These are phyloP conservation scores for Argyrosomus regius DNA, from an alignment of 2,797 vertebrate species.

Conservation along the genomic window DNA sequence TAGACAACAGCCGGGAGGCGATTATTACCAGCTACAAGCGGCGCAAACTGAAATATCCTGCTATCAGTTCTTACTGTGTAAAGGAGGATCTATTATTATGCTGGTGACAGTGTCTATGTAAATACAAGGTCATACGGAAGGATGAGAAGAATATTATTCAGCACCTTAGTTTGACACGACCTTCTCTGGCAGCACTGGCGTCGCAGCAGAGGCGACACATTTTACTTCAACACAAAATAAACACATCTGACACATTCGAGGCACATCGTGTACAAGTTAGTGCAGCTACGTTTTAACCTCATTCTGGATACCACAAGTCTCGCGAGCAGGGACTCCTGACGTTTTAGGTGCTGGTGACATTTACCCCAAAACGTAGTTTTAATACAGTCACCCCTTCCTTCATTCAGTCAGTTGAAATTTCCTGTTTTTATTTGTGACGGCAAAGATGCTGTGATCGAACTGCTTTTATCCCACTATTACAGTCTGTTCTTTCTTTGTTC, in stretches of 20 bases:
- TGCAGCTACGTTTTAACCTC: conserved; percentile 76
- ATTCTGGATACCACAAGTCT: conserved; percentile 46
- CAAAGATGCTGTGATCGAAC: conserved; percentile 52
- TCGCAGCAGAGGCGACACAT: conserved; percentile 26
- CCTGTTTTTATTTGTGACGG: conserved; percentile 65
- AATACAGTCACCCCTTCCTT: conserved; percentile 21
- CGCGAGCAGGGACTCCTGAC: conserved; percentile 48
- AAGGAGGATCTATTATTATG: conserved; percentile 29
- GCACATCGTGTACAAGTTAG: conserved; percentile 61
- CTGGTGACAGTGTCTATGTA: conserved; percentile 40
- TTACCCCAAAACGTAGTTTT: conserved; percentile 57
- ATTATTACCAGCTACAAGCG: conserved; percentile 29
- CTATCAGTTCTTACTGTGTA: conserved; percentile 34
- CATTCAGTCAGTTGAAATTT: conserved; percentile 36
- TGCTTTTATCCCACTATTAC: conserved; percentile 68
- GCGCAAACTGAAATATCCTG: conserved; percentile 30
- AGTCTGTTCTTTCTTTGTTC: conserved; percentile 55
- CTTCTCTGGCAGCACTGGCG: conserved; percentile 36
- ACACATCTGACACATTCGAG: conserved; percentile 23
- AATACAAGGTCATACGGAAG: conserved; percentile 41
- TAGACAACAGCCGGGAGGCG: background rate
- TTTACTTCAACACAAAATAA: conserved; percentile 39
- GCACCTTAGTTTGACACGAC: conserved; percentile 70
- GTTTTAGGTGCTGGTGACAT: conserved; percentile 69
- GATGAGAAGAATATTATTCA: conserved; percentile 40